A percentile compares a stretch with the other conserved stretches of the same genome.
phyloP scores from a whole-genome alignment of 1,140 invertebrate species.

The Aphidius ervi region DNA sequence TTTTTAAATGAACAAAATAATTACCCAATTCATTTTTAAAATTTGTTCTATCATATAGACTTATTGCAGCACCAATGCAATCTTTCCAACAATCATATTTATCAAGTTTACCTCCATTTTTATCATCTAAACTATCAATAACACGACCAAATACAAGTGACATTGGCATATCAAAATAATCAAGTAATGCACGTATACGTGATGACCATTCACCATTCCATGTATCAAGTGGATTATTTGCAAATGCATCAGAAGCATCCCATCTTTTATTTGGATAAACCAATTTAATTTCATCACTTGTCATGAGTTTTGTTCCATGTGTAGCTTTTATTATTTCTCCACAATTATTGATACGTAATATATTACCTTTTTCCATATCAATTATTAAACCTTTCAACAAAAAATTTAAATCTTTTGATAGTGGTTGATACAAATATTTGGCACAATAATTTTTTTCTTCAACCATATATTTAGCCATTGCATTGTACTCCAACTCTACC shows the following conservation, averaged over 20 bases:
- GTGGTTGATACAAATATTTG: constrained; percentile 52
- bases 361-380: constrained; percentile 70
- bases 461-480: constrained; percentile 62
- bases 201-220: constrained; percentile 61
- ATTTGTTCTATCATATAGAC: constrained; percentile 63
- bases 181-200: constrained; percentile 64
- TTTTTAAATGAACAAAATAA: constrained; percentile 63
- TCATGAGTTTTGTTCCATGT: constrained; percentile 66
- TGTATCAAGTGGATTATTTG: constrained; percentile 55
- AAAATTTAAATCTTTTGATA: constrained; percentile 59
- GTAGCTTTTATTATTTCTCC: constrained; percentile 63
- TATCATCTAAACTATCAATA: constrained; percentile 67
- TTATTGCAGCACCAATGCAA: constrained; percentile 58
- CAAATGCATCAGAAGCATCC: constrained; percentile 56
- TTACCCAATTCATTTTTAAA: constrained; percentile 56
- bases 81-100: constrained; percentile 66
- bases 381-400: constrained; percentile 71
- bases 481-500: constrained; percentile 62
- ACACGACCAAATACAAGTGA: constrained; percentile 66
- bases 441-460: constrained; percentile 59
- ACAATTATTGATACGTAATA: constrained; percentile 61
- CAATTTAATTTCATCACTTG: constrained; percentile 55
- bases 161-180: constrained; percentile 73
- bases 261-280: constrained; percentile 61
- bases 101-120: constrained; percentile 40